phyloP scores from a whole-genome alignment of 2,888 invertebrate species.

The Ectemnius continuus region DNA sequence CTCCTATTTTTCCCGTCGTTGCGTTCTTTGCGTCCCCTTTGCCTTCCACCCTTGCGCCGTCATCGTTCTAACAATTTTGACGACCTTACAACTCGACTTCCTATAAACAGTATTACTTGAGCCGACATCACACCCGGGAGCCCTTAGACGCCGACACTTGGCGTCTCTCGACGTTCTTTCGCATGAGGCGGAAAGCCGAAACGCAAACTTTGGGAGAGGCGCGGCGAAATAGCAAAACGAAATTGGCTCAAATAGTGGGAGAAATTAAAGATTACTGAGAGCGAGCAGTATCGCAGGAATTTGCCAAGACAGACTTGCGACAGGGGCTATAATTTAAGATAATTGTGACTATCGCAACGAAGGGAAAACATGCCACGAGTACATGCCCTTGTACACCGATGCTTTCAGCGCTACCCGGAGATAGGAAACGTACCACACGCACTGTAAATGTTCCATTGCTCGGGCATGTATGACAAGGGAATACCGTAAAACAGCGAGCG shows the following conservation, averaged over 20 bases:
- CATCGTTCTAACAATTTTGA: constrained; percentile 39
- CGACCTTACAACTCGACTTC: constrained; percentile 51
- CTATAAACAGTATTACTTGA: constrained; percentile 57
- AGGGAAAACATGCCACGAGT: constrained; percentile 1
- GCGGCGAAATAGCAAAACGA: constrained; percentile 31
- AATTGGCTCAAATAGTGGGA: constrained; percentile 43
- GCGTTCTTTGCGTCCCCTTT: constrained; percentile 13
- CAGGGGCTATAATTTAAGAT: constrained; percentile 22
- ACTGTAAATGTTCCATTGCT: constrained; percentile 4
- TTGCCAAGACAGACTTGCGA: constrained; percentile 11
- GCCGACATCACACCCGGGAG: constrained; percentile 37
- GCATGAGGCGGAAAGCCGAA: neutral
- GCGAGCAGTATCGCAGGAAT: neutral
- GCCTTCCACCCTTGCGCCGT: neutral
- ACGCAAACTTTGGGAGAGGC: constrained; percentile 13
- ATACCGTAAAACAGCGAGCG: neutral
- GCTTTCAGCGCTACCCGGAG: neutral
- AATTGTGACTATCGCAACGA: constrained; percentile 18
- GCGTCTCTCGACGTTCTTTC: constrained; percentile 53
- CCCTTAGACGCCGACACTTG: constrained; percentile 49
- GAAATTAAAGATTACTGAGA: constrained; percentile 39
- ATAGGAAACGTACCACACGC: neutral
- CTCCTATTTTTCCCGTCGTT: constrained; percentile 78
- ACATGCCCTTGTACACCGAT: constrained; percentile 3
- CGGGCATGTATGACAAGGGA: constrained; percentile 2